phyloP scores from a whole-genome alignment of 2,113 vertebrate genomes.

The Plecturocebus donacophilus region DNA sequence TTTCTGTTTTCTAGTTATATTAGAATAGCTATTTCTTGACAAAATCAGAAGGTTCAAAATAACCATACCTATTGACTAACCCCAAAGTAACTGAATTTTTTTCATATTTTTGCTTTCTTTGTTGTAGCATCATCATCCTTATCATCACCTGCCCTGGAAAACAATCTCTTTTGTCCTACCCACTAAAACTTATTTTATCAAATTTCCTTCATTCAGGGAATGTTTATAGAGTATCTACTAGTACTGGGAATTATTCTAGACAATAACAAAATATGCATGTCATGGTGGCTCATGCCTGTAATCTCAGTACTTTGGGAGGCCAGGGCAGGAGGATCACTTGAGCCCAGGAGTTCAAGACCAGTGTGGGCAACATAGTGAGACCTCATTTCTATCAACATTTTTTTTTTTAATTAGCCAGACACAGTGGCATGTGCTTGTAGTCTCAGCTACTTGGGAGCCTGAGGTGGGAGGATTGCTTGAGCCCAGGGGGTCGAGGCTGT shows the following conservation, averaged over 20 bases:
- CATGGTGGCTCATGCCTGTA: no score
- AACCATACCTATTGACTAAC: background rate
- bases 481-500: no score
- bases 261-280: background rate
- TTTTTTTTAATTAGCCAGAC: rapidly evolving
- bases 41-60: background rate
- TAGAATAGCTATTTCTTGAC: background rate
- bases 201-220: background rate
- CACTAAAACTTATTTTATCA: background rate
- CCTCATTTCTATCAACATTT: no score
- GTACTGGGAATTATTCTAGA: background rate
- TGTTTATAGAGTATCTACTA: background rate
- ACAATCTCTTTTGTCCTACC: background rate
- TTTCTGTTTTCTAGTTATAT: background rate
- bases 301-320: no score
- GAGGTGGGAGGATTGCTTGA: no score
- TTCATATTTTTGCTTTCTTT: background rate
- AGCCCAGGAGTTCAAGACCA: no score
- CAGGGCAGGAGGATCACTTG: no score
- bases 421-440: no score
- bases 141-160: background rate
- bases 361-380: no score
- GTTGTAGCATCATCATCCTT: background rate
- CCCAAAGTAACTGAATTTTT: background rate
- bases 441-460: no score